These are phyloP conservation scores for Pseudobourletiella spinata DNA, from an alignment of 1,140 invertebrate species.

Conservation along the genomic window DNA sequence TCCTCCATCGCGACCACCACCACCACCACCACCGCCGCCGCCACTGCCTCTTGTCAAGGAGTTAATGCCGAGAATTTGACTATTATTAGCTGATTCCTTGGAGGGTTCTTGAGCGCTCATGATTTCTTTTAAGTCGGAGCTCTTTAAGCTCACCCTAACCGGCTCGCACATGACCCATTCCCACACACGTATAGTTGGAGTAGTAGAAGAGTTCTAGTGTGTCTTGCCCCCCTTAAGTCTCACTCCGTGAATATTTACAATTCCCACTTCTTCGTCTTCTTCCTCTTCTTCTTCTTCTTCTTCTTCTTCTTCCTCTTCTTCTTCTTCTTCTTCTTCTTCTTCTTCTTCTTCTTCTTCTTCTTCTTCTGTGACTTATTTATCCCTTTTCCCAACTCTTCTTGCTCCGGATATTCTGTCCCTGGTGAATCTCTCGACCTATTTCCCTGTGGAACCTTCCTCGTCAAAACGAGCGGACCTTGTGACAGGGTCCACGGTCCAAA, in stretches of 20 bases:
- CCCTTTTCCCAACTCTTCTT: no score
- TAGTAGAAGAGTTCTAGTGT: neutral
- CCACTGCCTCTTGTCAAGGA: neutral
- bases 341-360: no score
- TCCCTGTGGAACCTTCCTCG: no score
- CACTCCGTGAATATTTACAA: neutral
- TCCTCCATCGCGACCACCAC: no score
- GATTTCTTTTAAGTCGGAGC: neutral
- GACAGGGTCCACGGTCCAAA: no score
- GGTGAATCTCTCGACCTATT: no score
- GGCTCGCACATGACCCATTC: neutral
- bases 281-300: neutral
- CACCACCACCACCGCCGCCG: no score
- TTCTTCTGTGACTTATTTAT: no score
- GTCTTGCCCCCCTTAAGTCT: neutral
- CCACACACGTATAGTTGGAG: neutral
- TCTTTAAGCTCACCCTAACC: neutral
- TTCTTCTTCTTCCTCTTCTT: neutral
- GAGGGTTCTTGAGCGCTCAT: conserved; percentile 7
- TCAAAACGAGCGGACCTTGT: no score
- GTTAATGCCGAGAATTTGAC: neutral
- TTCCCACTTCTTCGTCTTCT: neutral
- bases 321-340: neutral
- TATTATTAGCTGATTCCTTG: neutral
- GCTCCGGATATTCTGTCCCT: no score